Evolutionary conservation across 2,113 vertebrate species (phyloP), one percentile per base, ranked within the genome.

Genomic region (Phoenicopterus ruber): DNA sequence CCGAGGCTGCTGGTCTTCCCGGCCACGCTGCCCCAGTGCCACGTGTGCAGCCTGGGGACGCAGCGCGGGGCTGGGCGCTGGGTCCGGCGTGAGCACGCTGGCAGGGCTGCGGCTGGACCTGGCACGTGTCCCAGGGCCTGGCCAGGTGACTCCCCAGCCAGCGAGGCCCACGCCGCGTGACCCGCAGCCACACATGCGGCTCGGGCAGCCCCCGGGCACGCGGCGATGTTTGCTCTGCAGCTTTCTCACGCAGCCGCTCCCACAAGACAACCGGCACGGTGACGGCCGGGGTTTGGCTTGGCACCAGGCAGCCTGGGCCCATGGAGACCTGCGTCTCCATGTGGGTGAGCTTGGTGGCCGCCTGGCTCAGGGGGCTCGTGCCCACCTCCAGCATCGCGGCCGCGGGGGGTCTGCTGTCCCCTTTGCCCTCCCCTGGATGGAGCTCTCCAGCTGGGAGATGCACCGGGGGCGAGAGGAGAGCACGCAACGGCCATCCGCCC

Each of bases 1-100:
- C 98, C 97, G 24, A 99, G 97, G 95, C 98, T 98, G 94, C 97
- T 98, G 40, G 96, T 98, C 38, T 98, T 97, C 22, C 98, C 97
- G 4, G 98, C 98, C 11, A 96, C 98, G 54, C 98, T 98, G 16
- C 97, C 96, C 90, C 98, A 98, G 63, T 97, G 97, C 46, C 94
- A 89, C 2, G 62, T 46, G 13, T 98, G 16, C 54, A 47, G 46
- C 55, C 38, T 16, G 55, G 34, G 55, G 65, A 46, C 34, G 46
- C 13, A 9, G 54, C 3, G 2, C 0, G 2, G 28, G 42, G 58
- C 55, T 36, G 67, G 74, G 46, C 3, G 8, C 49, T 21, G 50
- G 49, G 25, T 49, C 13, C 2, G 2, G 40, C 2, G 3, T 3
- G 11, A 57, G 10, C 24, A 29, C 0, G 4, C 31, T 4, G 1